phyloP scores from a whole-genome alignment of 2,888 invertebrate genomes.

The Sarcophaga subvicina region DNA sequence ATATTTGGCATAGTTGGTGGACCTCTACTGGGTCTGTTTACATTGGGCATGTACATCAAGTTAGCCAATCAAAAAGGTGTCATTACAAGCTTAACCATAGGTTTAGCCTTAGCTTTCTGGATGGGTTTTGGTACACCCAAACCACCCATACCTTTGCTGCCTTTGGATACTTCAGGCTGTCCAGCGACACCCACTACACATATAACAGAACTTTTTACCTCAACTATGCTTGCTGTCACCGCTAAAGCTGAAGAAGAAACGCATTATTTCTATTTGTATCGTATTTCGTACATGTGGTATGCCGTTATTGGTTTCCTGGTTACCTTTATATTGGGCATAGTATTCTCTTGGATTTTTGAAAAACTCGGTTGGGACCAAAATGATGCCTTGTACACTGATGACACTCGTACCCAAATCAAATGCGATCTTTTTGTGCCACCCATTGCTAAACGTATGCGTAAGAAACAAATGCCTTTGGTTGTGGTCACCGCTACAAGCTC shows the following conservation, averaged over 20 bases:
- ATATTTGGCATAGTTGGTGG: conserved; percentile 95
- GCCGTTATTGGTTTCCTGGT: conserved; percentile 83
- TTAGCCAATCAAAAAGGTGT: conserved; percentile 89
- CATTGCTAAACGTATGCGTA: conserved; percentile 82
- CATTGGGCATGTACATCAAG: conserved; percentile 92
- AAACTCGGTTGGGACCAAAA: conserved; percentile 78
- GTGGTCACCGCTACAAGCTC: conserved; percentile 76
- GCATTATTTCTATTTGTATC: conserved; percentile 78
- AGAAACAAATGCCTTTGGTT: conserved; percentile 76
- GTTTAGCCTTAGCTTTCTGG: conserved; percentile 89
- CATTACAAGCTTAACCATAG: conserved; percentile 85
- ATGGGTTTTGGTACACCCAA: conserved; percentile 92
- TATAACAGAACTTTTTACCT: conserved; percentile 69
- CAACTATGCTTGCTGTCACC: neutral
- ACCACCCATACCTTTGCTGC: conserved; percentile 84
- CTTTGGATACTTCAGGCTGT: conserved; percentile 85
- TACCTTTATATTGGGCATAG: conserved; percentile 83
- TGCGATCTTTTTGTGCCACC: conserved; percentile 84
- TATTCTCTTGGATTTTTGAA: conserved; percentile 82
- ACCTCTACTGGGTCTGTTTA: conserved; percentile 92
- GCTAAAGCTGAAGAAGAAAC: conserved; percentile 44
- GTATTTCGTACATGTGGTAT: conserved; percentile 89
- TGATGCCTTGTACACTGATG: conserved; percentile 76
- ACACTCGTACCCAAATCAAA: conserved; percentile 81
- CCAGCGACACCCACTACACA: conserved; percentile 69